Percentiles rank a stretch among this genome's conserved stretches.
Evolutionary conservation across 2,888 invertebrate genomes (phyloP).

Genomic region (Crossocerus cetratus): DNA sequence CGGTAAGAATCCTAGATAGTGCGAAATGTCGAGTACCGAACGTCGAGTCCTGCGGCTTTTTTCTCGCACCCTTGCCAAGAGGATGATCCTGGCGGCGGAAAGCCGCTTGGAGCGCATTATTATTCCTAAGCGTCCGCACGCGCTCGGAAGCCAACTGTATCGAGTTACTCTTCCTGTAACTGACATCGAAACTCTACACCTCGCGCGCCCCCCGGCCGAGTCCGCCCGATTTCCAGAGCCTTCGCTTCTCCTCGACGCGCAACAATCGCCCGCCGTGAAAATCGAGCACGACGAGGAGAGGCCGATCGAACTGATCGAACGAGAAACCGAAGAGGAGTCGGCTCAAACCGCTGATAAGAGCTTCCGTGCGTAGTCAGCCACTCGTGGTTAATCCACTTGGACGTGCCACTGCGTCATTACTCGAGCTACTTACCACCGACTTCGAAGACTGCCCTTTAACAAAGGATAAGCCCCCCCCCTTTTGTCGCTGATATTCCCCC

Average conservation of each 20-base stretch:
- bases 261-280: too few species aligned
- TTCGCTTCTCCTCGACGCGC: too few species aligned
- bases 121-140: slow-evolving; percentile 58
- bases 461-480: background rate
- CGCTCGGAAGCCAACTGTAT: slow-evolving; percentile 66
- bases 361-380: too few species aligned
- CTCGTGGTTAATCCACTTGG: slow-evolving; percentile 1
- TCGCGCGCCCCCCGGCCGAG: background rate
- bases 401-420: background rate
- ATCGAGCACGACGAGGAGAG: too few species aligned
- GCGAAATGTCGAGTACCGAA: too few species aligned
- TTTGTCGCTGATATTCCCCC: too few species aligned
- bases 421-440: background rate
- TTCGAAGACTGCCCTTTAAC: background rate
- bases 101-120: slow-evolving; percentile 34
- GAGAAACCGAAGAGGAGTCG: too few species aligned
- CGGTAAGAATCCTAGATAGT: too few species aligned
- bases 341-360: too few species aligned
- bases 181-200: slow-evolving; percentile 63
- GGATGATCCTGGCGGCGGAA: background rate
- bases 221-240: too few species aligned
- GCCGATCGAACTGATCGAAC: too few species aligned
- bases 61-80: background rate
- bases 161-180: slow-evolving; percentile 64
- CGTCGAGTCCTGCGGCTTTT: background rate